Base-by-base conservation (phyloP, 2,113 vertebrate species). In the Pomatorhinus ruficollis region DNA sequence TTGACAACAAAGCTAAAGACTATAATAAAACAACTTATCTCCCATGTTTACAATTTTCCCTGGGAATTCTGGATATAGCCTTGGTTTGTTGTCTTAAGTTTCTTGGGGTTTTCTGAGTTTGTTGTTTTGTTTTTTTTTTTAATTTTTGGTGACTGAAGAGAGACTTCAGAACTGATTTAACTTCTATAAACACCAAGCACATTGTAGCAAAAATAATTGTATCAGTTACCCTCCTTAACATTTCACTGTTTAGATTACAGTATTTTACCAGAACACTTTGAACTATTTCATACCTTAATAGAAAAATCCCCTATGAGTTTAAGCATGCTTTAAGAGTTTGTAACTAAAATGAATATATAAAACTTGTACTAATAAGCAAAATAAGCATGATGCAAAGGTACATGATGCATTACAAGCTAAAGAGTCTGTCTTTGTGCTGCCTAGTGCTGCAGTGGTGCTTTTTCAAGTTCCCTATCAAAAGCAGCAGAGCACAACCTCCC, bases 401-500 rank as follows among this genome's bases (percentile, higher is more conserved):
- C 57, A 44, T 2, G 35, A 68, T 52, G 10, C 40, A 31, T 21
- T 52, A 15, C 39, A 64, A n/a, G 47, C 9, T 12, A 44, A 49
- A 71, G 37, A 60, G 56, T 25, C 17, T 47, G 20, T 19, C 15
- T 87, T 18, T 21, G 44, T 18, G 42, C 33, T 74, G 53, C 35
- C 87, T 24, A 49, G 47, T 27, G 25, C 17, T 84, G 33, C 59
- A 13, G 19, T 6, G 50, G 31, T 60, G 49, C 37, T 91, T 75
- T 76, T 93, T 63, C 35, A 69, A 66, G 68, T 33, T 65, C 63
- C 83, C 63, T 30, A 23, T 59, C 74, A 71, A 87, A 90, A 71
- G n/a, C 80, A 71, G 91, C 23, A 75, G 75, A 95, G 17, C n/a
- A 50, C 59, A 91, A 59, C 49, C 49, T 90, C n/a, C 88, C 83